phyloP scores from a whole-genome alignment of 2,888 invertebrate genomes.

The Arge pagana region DNA sequence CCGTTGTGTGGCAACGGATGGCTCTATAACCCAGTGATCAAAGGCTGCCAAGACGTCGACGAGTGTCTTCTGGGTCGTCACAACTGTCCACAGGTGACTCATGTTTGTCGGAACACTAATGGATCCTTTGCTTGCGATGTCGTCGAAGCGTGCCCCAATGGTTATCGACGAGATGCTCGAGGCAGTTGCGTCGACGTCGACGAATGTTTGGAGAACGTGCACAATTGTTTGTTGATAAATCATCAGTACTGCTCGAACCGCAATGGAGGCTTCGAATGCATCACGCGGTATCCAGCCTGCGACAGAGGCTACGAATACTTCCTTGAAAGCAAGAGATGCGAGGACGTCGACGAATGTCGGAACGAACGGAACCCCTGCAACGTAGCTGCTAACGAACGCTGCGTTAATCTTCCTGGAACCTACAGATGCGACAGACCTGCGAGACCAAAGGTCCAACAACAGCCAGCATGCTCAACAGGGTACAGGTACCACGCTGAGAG shows the following conservation, averaged over 20 bases:
- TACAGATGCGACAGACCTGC: slow-evolving; percentile 53
- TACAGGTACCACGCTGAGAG: slow-evolving; percentile 48
- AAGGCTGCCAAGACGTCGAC: slow-evolving; percentile 61
- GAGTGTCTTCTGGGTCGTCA: slow-evolving; percentile 65
- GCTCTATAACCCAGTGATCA: slow-evolving; percentile 42
- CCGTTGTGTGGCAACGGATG: slow-evolving; percentile 47
- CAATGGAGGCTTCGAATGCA: slow-evolving; percentile 59
- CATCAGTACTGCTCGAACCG: slow-evolving; percentile 59
- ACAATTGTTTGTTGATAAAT: slow-evolving; percentile 44
- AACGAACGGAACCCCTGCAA: slow-evolving; percentile 54
- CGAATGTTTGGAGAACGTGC: slow-evolving; percentile 66
- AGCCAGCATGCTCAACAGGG: slow-evolving; percentile 51
- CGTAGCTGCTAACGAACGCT: slow-evolving; percentile 54
- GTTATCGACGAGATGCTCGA: slow-evolving; percentile 53
- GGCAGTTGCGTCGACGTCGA: slow-evolving; percentile 69
- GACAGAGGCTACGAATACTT: slow-evolving; percentile 47
- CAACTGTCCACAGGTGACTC: slow-evolving; percentile 41
- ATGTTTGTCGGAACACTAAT: slow-evolving; percentile 44
- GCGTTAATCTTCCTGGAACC: slow-evolving; percentile 62
- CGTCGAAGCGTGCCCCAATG: slow-evolving; percentile 38
- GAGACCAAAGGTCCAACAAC: slow-evolving; percentile 27
- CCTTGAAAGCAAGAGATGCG: slow-evolving; percentile 38
- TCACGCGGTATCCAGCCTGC: slow-evolving; percentile 47
- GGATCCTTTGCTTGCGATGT: slow-evolving; percentile 46
- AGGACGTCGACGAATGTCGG: slow-evolving; percentile 65